Base-by-base conservation (phyloP, 2,113 vertebrate genomes). In the Onychostoma macrolepis region DNA sequence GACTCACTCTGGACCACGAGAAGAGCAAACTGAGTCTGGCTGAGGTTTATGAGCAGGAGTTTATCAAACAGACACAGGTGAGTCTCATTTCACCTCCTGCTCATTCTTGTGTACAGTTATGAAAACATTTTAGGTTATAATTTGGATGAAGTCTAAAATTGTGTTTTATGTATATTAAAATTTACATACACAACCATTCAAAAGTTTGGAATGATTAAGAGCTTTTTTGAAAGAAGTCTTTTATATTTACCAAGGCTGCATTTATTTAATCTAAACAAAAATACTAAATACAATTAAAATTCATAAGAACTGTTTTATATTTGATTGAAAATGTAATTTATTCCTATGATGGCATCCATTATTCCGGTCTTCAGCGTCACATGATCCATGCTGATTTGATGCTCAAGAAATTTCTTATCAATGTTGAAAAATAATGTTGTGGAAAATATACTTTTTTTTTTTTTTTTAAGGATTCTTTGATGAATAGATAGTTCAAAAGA, bases 11-110 rank as follows among this genome's bases (percentile, higher is more conserved):
- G 92, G 97, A 99, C 91, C 97, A 99, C 0, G 98, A 99, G 89
- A 99, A 99, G 93, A 99, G 98, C 94, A 99, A 99, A 85, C 92
- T 97, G 91, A 99, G 98, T 92, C 95, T 99, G 0, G 97, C 98
- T 56, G 96, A 99, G 91, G 96, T 99, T 87, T 99, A 99, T 6
- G 98, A 99, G 79, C 97, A 99, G 43, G 98, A 99, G 86, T 99
- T 96, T 90, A 85, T 99, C 88, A 99, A 98, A 89, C 96, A 97
- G 91, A 95, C 93, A 53, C 96, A 98, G 97, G 98, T 99, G 91
- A 80, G 63, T 28, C 28, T 4, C 75, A 41, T 74, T 24, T 41
- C 21, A 21, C 13, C 2, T 48, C 24, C 24, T 45, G n/a, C n/a
- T 12, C 38, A 38, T 71, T 38, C 33, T 71, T 24, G 1, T 24